Evolutionary conservation across 2,113 vertebrate species (phyloP).

Genomic region (Albula glossodonta): DNA sequence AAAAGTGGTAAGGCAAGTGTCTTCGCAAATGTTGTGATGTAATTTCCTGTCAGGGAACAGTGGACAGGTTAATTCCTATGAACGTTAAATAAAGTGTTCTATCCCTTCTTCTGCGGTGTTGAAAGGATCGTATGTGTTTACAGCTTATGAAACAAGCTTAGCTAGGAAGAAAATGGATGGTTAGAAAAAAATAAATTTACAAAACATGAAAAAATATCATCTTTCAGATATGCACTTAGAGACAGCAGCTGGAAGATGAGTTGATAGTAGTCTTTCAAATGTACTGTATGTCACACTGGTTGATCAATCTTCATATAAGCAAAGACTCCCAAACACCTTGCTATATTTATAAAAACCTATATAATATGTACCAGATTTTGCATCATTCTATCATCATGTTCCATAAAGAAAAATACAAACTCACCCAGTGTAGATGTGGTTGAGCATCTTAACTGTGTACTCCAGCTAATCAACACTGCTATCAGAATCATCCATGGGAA

Average conservation of each 20-base stretch:
- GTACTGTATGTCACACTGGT: slow-evolving; percentile 50
- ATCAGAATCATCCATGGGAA: too few relatives aligned
- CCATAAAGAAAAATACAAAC: too few relatives aligned
- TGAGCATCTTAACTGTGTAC: too few relatives aligned
- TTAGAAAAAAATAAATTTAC: slow-evolving; percentile 48
- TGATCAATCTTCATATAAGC: slow-evolving; percentile 54
- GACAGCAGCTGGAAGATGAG: background rate
- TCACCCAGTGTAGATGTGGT: too few relatives aligned
- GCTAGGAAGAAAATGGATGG: slow-evolving; percentile 45
- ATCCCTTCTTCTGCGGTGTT: slow-evolving; percentile 34
- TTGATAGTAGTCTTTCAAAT: slow-evolving; percentile 10
- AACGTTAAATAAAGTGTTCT: slow-evolving; percentile 43
- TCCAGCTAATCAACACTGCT: too few relatives aligned
- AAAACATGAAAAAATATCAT: slow-evolving; percentile 20
- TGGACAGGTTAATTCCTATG: slow-evolving; percentile 24
- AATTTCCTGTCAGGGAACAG: slow-evolving; percentile 31
- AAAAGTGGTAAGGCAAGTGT: slow-evolving; percentile 43
- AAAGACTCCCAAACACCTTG: slow-evolving; percentile 24
- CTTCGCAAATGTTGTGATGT: slow-evolving; percentile 29
- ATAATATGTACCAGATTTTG: too few relatives aligned
- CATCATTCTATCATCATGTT: too few relatives aligned
- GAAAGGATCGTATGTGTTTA: slow-evolving; percentile 25
- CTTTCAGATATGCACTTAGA: slow-evolving; percentile 13
- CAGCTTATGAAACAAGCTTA: slow-evolving; percentile 43
- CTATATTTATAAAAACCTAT: slow-evolving; percentile 47